Evolutionary conservation across 2,113 vertebrate species (phyloP).

Genomic region (Austrofundulus limnaeus): DNA sequence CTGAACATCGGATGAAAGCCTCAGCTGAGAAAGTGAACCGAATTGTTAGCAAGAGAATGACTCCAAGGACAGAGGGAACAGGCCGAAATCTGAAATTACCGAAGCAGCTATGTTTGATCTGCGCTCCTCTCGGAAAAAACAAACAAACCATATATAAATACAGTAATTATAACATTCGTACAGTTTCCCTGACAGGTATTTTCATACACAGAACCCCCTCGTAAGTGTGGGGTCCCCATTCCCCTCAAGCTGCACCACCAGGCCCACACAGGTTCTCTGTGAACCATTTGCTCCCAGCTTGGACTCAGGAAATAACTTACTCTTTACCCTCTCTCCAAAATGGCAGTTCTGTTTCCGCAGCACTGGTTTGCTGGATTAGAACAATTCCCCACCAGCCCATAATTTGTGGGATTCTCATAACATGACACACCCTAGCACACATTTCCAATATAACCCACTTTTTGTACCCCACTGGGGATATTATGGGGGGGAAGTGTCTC

Average conservation of each 20-base stretch:
- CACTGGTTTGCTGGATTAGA: slow-evolving; percentile 74
- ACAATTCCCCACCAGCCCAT: slow-evolving; percentile 79
- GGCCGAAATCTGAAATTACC: slow-evolving; percentile 36
- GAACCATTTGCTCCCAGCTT: slow-evolving; percentile 46
- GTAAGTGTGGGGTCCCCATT: slow-evolving; percentile 35
- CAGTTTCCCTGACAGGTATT: slow-evolving; percentile 37
- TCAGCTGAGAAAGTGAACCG: slow-evolving; percentile 22
- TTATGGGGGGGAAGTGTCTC: slow-evolving; percentile 47
- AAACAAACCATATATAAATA: no score
- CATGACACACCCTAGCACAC: slow-evolving; percentile 74
- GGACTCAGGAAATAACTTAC: slow-evolving; percentile 62
- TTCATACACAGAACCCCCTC: slow-evolving; percentile 30
- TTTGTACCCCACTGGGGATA: slow-evolving; percentile 66
- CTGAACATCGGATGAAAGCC: slow-evolving; percentile 62
- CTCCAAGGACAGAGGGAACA: slow-evolving; percentile 17
- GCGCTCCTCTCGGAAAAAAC: no score
- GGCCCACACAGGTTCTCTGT: slow-evolving; percentile 45
- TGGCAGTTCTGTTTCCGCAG: slow-evolving; percentile 69
- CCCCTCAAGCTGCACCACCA: slow-evolving; percentile 13
- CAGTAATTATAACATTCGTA: slow-evolving; percentile 35
- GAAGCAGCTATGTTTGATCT: slow-evolving; percentile 20
- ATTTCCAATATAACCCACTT: slow-evolving; percentile 74
- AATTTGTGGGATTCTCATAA: slow-evolving; percentile 78
- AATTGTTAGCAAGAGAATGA: slow-evolving; percentile 31
- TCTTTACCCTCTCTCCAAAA: slow-evolving; percentile 68